These are phyloP conservation scores for Sphyrna mokarran DNA, from an alignment of 2,113 vertebrate genomes.

Conservation along the genomic window DNA sequence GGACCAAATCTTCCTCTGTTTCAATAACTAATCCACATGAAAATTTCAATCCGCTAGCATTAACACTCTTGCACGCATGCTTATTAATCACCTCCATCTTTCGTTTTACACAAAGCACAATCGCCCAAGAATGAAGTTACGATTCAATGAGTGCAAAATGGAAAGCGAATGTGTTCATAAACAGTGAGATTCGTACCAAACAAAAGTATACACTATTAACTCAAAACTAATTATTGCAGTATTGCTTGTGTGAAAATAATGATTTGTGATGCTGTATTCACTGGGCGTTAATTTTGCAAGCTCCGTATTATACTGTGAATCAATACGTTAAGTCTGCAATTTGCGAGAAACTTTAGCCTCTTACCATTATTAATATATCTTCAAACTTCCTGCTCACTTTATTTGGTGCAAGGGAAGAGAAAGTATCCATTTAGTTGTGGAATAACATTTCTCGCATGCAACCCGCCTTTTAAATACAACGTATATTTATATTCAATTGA, in stretches of 20 bases:
- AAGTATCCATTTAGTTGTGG: background rate
- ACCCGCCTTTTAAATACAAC: background rate
- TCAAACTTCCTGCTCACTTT: background rate
- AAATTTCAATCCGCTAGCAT: background rate
- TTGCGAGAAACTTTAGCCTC: background rate
- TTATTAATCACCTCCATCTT: slow-evolving; percentile 13
- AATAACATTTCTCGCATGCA: background rate
- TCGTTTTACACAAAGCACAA: background rate
- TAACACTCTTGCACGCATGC: background rate
- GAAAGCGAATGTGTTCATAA: background rate
- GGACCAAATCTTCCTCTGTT: background rate
- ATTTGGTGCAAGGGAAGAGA: background rate
- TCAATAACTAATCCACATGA: slow-evolving; percentile 2
- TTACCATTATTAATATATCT: background rate
- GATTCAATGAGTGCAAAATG: background rate
- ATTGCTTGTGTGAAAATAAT: slow-evolving; percentile 9
- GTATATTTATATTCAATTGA: background rate
- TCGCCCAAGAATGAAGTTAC: slow-evolving; percentile 8
- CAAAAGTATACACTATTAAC: slow-evolving; percentile 28
- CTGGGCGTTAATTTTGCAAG: background rate
- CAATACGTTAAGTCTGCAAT: background rate
- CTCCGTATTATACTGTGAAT: background rate
- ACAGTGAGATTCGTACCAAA: background rate
- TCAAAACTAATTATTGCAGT: background rate
- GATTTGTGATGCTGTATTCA: background rate